These are phyloP conservation scores for Parnassius glacialis DNA, from an alignment of 2,888 invertebrate species.

Conservation along the genomic window DNA sequence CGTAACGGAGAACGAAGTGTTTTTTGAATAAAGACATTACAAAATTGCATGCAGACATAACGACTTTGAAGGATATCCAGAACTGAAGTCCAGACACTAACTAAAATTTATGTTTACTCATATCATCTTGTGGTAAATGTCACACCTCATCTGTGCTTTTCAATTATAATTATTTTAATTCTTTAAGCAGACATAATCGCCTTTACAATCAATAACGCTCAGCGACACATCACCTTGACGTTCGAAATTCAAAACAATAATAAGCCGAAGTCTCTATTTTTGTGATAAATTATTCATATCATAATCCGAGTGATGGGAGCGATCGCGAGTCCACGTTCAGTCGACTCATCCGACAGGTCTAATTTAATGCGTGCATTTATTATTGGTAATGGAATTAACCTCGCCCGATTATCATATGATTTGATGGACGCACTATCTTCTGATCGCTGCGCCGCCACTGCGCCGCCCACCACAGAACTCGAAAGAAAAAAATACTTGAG, in stretches of 20 bases:
- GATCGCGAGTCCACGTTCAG: slow-evolving; percentile 63
- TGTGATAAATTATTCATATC: slow-evolving; percentile 79
- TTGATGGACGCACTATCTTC: slow-evolving; percentile 79
- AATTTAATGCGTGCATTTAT: slow-evolving; percentile 81
- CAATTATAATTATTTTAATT: slow-evolving; percentile 19
- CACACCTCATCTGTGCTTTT: neutral
- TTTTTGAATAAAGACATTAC: too few relatives aligned
- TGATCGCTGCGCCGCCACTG: slow-evolving; percentile 57
- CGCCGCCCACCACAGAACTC: slow-evolving; percentile 72
- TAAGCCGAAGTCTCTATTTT: slow-evolving; percentile 57
- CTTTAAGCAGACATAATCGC: slow-evolving; percentile 48
- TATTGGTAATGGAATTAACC: slow-evolving; percentile 80
- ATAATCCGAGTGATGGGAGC: slow-evolving; percentile 77
- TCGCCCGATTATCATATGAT: slow-evolving; percentile 79
- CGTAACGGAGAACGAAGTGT: too few relatives aligned
- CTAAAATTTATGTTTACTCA: slow-evolving; percentile 2
- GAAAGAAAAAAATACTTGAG: slow-evolving; percentile 53
- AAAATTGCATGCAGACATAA: too few relatives aligned
- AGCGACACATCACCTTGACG: slow-evolving; percentile 57
- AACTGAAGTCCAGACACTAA: neutral
- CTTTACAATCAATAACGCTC: slow-evolving; percentile 46
- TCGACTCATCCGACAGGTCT: slow-evolving; percentile 78
- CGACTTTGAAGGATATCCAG: too few relatives aligned
- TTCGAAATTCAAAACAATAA: slow-evolving; percentile 74
- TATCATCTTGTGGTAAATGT: neutral